A percentile compares a stretch with the other conserved stretches of the same genome.
phyloP scores from a whole-genome alignment of 2,797 vertebrate genomes.

The Liparis tanakae region DNA sequence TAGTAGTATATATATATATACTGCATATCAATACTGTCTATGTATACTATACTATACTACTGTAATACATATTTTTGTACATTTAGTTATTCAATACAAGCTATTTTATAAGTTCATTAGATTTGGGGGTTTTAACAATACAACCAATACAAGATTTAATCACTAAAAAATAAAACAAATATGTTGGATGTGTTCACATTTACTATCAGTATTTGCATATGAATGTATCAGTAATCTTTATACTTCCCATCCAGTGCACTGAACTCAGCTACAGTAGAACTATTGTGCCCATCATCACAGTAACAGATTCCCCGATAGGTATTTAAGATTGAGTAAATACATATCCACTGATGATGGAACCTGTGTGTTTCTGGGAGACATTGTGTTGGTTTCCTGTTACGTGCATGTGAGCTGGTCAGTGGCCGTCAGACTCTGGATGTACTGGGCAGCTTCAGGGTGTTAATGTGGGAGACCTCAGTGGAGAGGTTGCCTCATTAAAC shows the following conservation, averaged over 20 bases:
- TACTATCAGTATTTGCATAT: neutral
- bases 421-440: neutral
- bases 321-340: neutral
- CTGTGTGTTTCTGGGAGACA: neutral
- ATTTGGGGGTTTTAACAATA: no score
- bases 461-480: neutral
- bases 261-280: neutral
- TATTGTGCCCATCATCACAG: neutral
- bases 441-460: neutral
- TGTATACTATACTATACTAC: no score
- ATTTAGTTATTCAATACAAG: no score
- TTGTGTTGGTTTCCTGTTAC: neutral
- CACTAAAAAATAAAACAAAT: no score
- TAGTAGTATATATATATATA: no score
- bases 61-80: no score
- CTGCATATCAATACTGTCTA: no score
- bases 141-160: no score
- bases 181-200: neutral
- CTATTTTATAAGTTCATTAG: constrained; percentile 2
- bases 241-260: neutral
- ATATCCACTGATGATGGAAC: neutral
- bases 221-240: neutral
- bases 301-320: neutral
- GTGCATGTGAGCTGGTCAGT: neutral
- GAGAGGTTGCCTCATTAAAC: neutral